These are phyloP conservation scores for Steatocranus sp. DNA, from an alignment of 2,797 vertebrate species.

Conservation along the genomic window DNA sequence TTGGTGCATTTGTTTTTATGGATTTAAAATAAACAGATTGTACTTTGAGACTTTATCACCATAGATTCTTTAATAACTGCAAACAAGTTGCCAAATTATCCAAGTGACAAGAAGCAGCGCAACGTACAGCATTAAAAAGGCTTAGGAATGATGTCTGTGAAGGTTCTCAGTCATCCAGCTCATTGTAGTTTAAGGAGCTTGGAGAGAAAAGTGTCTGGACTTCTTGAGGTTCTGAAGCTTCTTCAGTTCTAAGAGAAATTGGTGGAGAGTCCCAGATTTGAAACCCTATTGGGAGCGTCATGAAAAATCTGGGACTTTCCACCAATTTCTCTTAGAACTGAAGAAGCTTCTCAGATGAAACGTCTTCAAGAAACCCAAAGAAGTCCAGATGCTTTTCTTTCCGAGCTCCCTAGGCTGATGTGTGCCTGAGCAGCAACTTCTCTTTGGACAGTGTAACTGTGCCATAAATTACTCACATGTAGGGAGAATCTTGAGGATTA, in stretches of 20 bases:
- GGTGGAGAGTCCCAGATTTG: neutral
- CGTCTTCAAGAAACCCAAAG: rapidly evolving
- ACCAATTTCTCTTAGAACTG: neutral
- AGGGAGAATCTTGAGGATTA: constrained; percentile 94
- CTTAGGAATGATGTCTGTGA: neutral
- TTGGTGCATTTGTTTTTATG: neutral
- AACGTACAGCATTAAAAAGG: neutral
- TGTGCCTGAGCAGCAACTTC: neutral
- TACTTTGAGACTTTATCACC: neutral
- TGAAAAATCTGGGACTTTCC: neutral
- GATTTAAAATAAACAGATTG: rapidly evolving
- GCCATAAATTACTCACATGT: constrained; percentile 78
- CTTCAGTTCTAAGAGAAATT: neutral
- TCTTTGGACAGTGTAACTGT: neutral
- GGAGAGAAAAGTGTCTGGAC: neutral
- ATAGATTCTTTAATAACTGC: neutral
- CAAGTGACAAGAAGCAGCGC: neutral
- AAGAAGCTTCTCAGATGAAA: neutral
- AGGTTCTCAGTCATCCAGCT: neutral
- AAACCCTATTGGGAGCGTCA: rapidly evolving
- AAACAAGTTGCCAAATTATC: neutral
- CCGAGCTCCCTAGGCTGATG: rapidly evolving
- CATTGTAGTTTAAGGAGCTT: rapidly evolving
- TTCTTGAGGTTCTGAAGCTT: neutral
- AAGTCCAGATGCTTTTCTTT: rapidly evolving